Percentiles rank a stretch among this genome's conserved stretches.
phyloP scores from a whole-genome alignment of 2,888 invertebrate genomes.

The Drosophila setosimentum region DNA sequence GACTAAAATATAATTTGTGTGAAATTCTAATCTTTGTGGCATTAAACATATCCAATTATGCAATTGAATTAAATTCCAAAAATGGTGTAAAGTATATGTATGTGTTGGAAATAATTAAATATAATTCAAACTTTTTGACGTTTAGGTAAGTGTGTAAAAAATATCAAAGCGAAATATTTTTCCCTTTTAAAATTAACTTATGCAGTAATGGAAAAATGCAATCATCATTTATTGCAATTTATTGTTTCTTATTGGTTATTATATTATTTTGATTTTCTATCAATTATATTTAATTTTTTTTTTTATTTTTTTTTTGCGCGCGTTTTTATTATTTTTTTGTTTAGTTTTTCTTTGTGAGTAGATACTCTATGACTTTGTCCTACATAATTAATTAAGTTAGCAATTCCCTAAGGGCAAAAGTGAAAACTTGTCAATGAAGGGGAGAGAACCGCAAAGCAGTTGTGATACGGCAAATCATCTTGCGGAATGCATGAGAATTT shows the following conservation, averaged over 20 bases:
- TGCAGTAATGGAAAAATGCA: neutral
- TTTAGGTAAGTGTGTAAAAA: neutral
- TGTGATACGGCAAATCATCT: neutral
- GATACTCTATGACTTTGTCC: too few relatives aligned
- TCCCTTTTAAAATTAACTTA: neutral
- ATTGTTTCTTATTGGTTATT: too few relatives aligned
- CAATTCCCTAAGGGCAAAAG: too few relatives aligned
- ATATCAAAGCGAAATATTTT: neutral
- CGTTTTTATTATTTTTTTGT: too few relatives aligned
- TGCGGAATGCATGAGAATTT: neutral
- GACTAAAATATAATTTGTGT: neutral
- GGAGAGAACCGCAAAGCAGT: too few relatives aligned
- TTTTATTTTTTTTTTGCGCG: too few relatives aligned
- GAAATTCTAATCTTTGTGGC: neutral
- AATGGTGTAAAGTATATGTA: neutral
- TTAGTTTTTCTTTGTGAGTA: too few relatives aligned
- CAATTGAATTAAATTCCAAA: neutral
- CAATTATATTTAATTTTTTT: too few relatives aligned
- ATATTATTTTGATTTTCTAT: too few relatives aligned
- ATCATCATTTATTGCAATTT: too few relatives aligned
- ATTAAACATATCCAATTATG: neutral
- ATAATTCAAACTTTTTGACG: neutral
- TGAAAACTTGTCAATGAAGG: too few relatives aligned
- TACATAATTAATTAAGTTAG: too few relatives aligned
- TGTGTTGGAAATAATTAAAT: neutral